These are phyloP conservation scores for Morelia viridis DNA, from an alignment of 2,797 vertebrate genomes.

Conservation along the genomic window DNA sequence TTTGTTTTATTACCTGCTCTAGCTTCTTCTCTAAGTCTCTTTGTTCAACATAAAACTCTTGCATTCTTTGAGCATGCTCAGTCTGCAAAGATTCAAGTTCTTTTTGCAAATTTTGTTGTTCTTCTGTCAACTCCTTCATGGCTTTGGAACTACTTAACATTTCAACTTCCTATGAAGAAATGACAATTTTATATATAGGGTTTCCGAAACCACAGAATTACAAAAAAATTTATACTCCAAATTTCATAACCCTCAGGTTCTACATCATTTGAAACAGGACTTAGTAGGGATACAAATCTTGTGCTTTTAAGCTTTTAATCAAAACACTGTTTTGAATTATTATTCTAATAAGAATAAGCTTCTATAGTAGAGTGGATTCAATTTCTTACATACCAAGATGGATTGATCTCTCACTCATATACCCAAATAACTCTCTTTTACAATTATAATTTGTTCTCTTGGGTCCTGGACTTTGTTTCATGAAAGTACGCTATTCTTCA, in stretches of 20 bases:
- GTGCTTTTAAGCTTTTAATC: not conserved
- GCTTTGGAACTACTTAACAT: conserved; percentile 88
- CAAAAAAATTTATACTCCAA: not conserved
- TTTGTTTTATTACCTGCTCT: conserved; percentile 93
- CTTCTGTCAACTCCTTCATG: conserved; percentile 89
- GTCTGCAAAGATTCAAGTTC: conserved; percentile 92
- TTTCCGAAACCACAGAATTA: conserved; percentile 24
- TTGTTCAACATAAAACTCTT: conserved; percentile 91
- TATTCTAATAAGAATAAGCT: not conserved
- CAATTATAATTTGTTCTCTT: not conserved
- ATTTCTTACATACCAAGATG: not conserved
- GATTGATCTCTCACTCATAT: not conserved
- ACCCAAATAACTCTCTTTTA: too few species aligned
- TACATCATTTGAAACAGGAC: not conserved
- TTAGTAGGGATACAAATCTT: not conserved
- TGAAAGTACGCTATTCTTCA: not conserved
- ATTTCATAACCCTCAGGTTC: conserved; percentile 10
- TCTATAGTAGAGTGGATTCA: not conserved
- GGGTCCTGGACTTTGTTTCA: not conserved
- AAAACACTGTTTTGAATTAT: not conserved
- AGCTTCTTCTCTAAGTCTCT: conserved; percentile 91
- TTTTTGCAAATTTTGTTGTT: conserved; percentile 90
- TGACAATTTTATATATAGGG: conserved; percentile 29
- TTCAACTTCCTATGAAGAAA: conserved; percentile 86
- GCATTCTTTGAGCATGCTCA: conserved; percentile 91